Evolutionary conservation across 2,797 vertebrate genomes (phyloP).

Genomic region (Epinephelus awoara): DNA sequence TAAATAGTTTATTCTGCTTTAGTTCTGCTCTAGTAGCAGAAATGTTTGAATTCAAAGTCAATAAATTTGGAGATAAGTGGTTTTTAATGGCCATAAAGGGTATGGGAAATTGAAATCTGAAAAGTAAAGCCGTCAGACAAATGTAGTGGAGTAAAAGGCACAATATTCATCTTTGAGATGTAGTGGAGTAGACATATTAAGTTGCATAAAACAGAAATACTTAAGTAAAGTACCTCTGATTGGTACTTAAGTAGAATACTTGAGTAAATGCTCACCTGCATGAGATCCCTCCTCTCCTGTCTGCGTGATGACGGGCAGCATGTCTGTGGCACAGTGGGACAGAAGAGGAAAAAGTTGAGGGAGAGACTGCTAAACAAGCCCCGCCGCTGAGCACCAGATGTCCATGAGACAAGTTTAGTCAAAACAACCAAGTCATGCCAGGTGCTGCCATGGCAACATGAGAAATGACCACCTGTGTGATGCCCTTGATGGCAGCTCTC

Average conservation of each 20-base stretch:
- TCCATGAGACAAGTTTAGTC: conserved; percentile 9
- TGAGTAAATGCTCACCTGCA: conserved; percentile 5
- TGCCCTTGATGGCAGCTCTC: conserved; percentile 47
- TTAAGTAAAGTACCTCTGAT: no score
- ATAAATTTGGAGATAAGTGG: not conserved
- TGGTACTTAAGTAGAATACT: not conserved
- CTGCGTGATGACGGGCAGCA: conserved; percentile 2
- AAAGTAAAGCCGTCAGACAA: no score
- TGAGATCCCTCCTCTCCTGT: not conserved
- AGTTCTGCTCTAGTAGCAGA: no score
- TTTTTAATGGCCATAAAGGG: not conserved
- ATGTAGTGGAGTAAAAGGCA: not conserved
- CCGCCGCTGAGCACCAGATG: conserved; percentile 27
- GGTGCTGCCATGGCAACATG: conserved; percentile 55
- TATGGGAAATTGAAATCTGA: no score
- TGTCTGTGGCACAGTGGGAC: conserved; percentile 3
- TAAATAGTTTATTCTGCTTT: no score
- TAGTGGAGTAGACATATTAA: not conserved
- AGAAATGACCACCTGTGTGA: conserved; percentile 53
- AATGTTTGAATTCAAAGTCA: no score
- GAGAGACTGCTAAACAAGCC: conserved; percentile 7
- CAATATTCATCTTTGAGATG: no score
- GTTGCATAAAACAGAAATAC: not conserved
- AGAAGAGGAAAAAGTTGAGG: not conserved
- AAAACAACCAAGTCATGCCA: conserved; percentile 36